phyloP scores from a whole-genome alignment of 2,113 vertebrate species.

The Lathamus discolor region DNA sequence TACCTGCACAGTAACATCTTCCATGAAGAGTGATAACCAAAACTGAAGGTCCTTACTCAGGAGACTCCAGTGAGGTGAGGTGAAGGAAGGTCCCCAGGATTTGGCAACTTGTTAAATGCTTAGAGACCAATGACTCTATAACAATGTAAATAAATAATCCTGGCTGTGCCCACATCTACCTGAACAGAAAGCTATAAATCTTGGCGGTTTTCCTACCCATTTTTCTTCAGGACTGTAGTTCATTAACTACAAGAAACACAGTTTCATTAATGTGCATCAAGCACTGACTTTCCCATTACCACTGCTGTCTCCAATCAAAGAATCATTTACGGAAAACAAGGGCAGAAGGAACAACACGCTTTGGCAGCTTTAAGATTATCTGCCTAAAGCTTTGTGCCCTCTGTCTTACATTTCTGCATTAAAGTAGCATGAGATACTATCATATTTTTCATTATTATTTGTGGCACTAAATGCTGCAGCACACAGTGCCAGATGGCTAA shows the following conservation, averaged over 20 bases:
- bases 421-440: constrained; percentile 46
- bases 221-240: background rate
- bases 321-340: constrained; percentile 56
- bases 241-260: background rate
- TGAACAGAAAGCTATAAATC: background rate
- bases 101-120: background rate
- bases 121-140: background rate
- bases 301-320: constrained; percentile 42
- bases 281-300: background rate
- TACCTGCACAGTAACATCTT: background rate
- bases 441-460: constrained; percentile 65
- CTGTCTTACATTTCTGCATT: constrained; percentile 49
- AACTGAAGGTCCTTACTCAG: background rate
- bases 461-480: constrained; percentile 54
- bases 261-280: constrained; percentile 19
- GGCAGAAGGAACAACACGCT: constrained; percentile 44
- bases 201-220: background rate
- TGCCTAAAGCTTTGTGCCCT: constrained; percentile 36
- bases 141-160: background rate
- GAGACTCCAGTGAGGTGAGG: background rate
- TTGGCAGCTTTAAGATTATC: constrained; percentile 44
- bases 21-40: background rate
- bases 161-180: background rate
- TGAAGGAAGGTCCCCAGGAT: background rate
- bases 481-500: constrained; percentile 56